A percentile compares a stretch with the other conserved stretches of the same genome.
These are phyloP conservation scores for Acanthisitta chloris DNA, from an alignment of 2,113 vertebrate genomes.

Conservation along the genomic window DNA sequence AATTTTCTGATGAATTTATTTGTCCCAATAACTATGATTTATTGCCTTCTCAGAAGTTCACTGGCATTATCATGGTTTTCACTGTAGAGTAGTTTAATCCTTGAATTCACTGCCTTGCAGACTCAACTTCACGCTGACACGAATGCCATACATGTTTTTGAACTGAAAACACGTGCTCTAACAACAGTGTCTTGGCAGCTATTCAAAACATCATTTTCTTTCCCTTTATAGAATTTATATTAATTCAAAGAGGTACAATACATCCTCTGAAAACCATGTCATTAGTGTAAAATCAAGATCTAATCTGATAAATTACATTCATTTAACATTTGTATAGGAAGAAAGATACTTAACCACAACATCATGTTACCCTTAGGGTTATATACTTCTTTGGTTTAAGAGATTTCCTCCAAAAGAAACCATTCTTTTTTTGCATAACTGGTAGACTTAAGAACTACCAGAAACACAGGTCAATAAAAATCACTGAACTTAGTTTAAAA, in stretches of 20 bases:
- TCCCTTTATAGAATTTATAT: background rate
- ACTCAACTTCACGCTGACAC: background rate
- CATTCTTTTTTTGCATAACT: background rate
- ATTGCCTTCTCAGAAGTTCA: conserved; percentile 9
- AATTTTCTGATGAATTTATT: background rate
- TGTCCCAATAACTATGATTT: background rate
- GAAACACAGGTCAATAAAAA: background rate
- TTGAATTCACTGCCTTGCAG: conserved; percentile 3
- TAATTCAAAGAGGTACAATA: conserved; percentile 13
- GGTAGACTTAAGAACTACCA: background rate
- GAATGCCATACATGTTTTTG: conserved; percentile 38
- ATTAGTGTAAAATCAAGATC: conserved; percentile 28
- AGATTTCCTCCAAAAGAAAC: background rate
- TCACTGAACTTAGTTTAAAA: background rate
- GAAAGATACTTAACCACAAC: background rate
- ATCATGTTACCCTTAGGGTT: background rate
- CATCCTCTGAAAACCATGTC: background rate
- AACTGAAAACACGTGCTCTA: conserved; percentile 30
- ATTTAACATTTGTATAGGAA: conserved; percentile 9
- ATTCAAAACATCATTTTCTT: background rate
- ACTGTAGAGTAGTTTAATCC: background rate
- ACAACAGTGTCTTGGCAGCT: background rate
- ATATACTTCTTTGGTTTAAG: background rate
- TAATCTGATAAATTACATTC: conserved; percentile 20
- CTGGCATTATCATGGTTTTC: background rate